Evolutionary conservation across 2,888 invertebrate species (phyloP).

Genomic region (Macropis europaea): DNA sequence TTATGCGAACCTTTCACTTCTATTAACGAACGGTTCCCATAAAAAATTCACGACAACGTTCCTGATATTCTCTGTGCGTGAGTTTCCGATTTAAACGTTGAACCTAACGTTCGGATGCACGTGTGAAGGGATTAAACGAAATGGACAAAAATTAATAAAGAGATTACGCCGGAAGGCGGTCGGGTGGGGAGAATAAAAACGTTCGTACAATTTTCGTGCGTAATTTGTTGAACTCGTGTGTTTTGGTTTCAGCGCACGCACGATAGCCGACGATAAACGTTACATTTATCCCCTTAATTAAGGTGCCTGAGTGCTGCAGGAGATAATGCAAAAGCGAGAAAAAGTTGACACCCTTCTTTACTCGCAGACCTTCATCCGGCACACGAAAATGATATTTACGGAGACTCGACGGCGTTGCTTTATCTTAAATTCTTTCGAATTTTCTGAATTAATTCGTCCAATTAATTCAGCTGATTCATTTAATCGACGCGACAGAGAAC

Average conservation of each 20-base stretch:
- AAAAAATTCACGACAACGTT: no score
- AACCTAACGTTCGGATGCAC: no score
- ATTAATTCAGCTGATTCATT: neutral
- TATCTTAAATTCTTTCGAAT: neutral
- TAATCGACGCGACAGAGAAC: neutral
- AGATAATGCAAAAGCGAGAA: conserved; percentile 33
- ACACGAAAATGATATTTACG: conserved; percentile 36
- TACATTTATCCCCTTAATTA: conserved; percentile 44
- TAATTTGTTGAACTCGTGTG: neutral
- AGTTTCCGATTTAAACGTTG: no score
- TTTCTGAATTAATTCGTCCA: neutral
- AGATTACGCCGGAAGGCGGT: no score
- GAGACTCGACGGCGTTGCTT: neutral
- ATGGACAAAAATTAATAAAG: no score
- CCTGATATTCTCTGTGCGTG: no score
- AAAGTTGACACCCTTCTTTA: conserved; percentile 25
- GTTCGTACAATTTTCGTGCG: neutral
- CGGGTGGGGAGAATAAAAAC: neutral
- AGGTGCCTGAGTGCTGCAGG: conserved; percentile 10
- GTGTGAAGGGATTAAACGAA: no score
- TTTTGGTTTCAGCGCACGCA: conserved; percentile 27
- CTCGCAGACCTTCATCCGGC: conserved; percentile 9
- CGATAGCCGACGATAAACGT: conserved; percentile 23
- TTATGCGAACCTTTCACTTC: no score
- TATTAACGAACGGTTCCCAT: no score